A percentile compares a stretch with the other conserved stretches of the same genome.
Evolutionary conservation across 2,113 vertebrate species (phyloP).

Genomic region (Stigmatopora argus): DNA sequence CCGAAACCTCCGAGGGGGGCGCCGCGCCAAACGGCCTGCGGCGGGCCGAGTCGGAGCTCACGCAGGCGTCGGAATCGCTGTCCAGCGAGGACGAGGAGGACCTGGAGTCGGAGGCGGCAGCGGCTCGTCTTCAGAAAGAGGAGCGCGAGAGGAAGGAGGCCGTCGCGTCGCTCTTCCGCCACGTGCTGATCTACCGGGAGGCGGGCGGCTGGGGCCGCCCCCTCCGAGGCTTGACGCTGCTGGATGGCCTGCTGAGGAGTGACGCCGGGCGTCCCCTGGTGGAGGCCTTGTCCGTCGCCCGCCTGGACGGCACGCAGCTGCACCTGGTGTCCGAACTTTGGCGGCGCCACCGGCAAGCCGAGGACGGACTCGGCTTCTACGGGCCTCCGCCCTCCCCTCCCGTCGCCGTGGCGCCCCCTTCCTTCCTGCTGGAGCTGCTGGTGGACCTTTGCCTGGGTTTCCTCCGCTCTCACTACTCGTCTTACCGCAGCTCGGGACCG

Average conservation of each 20-base stretch:
- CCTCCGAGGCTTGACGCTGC: constrained; percentile 82
- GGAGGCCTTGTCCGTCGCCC: constrained; percentile 79
- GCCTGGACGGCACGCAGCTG: constrained; percentile 85
- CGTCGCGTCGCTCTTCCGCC: constrained; percentile 82
- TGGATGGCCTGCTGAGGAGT: constrained; percentile 86
- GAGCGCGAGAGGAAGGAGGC: constrained; percentile 79
- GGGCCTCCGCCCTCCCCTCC: constrained; percentile 71
- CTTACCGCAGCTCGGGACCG: constrained; percentile 76
- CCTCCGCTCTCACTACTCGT: constrained; percentile 87
- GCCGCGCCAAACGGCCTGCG: constrained; percentile 56
- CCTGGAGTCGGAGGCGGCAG: constrained; percentile 80
- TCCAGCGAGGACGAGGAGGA: constrained; percentile 96
- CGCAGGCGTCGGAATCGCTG: constrained; percentile 87
- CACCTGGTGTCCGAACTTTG: constrained; percentile 91
- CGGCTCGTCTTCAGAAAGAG: constrained; percentile 74
- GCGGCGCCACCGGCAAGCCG: constrained; percentile 87
- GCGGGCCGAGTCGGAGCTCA: constrained; percentile 81
- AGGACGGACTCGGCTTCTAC: constrained; percentile 85
- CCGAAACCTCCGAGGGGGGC: constrained; percentile 78
- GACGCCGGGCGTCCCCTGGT: constrained; percentile 82
- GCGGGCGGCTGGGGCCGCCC: constrained; percentile 81
- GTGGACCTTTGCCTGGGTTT: constrained; percentile 85
- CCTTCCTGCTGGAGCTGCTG: constrained; percentile 84
- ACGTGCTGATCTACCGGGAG: constrained; percentile 82
- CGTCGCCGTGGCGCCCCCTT: constrained; percentile 69